Evolutionary conservation across 2,888 invertebrate species (phyloP).

Genomic region (Ptychoptera contaminata): DNA sequence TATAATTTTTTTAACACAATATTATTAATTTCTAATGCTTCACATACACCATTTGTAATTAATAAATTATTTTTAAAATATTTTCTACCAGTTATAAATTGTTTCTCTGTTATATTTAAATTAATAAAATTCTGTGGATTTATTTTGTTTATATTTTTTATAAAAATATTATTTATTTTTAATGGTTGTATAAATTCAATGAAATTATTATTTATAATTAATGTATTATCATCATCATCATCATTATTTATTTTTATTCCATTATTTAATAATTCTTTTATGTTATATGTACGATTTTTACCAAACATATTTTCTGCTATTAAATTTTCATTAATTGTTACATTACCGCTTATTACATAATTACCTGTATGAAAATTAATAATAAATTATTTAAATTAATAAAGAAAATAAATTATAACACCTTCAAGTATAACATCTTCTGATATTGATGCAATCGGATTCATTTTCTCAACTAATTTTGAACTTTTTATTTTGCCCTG

Average conservation of each 20-base stretch:
- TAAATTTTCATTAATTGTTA: conserved; percentile 30
- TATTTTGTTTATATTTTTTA: conserved; percentile 30
- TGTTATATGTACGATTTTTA: conserved; percentile 1
- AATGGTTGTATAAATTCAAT: conserved; percentile 15
- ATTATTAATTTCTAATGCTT: conserved; percentile 30
- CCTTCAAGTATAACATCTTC: conserved; percentile 29
- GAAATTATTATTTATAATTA: not conserved
- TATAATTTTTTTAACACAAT: conserved; percentile 31
- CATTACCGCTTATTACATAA: conserved; percentile 31
- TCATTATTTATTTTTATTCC: conserved; percentile 17
- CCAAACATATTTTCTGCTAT: conserved; percentile 19
- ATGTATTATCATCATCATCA: conserved; percentile 2
- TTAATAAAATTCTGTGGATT: conserved; percentile 29
- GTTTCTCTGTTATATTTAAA: conserved; percentile 25
- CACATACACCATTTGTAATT: conserved; percentile 28
- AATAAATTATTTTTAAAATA: conserved; percentile 28
- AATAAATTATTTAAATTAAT: too few relatives aligned
- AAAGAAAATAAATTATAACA: conserved; percentile 6
- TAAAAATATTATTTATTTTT: conserved; percentile 23
- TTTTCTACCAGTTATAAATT: conserved; percentile 35
- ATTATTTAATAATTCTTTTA: conserved; percentile 5
- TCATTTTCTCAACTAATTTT: conserved; percentile 25
- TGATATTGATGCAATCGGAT: conserved; percentile 31
- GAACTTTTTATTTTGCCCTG: conserved; percentile 32
- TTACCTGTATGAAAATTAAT: conserved; percentile 6